These are phyloP conservation scores for Drosophila punjabiensis DNA, from an alignment of 1,140 invertebrate genomes.

Conservation along the genomic window DNA sequence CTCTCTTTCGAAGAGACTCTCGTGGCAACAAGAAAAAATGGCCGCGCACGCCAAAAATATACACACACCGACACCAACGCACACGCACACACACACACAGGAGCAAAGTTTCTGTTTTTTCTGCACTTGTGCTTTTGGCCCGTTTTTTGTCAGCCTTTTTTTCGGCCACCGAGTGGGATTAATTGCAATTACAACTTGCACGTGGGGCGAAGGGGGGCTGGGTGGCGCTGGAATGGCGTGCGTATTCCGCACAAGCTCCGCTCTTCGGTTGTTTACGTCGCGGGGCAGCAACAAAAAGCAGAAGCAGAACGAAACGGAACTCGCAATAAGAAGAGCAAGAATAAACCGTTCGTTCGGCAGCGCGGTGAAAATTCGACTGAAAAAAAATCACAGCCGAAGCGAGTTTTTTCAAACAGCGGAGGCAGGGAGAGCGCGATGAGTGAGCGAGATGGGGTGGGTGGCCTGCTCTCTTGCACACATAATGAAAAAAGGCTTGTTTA, in stretches of 20 bases:
- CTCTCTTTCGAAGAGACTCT: constrained; percentile 61
- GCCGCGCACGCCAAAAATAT: constrained; percentile 82
- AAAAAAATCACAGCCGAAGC: constrained; percentile 71
- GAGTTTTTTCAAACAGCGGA: constrained; percentile 58
- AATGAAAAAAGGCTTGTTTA: constrained; percentile 75
- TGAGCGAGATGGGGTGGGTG: constrained; percentile 38
- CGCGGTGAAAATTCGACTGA: constrained; percentile 66
- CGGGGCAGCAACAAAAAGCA: constrained; percentile 26
- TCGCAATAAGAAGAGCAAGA: constrained; percentile 46
- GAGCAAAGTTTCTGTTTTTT: constrained; percentile 33
- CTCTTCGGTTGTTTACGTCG: constrained; percentile 53
- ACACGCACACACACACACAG: constrained; percentile 23
- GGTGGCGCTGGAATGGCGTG: constrained; percentile 8
- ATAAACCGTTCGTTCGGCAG: constrained; percentile 44
- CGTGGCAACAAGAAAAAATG: constrained; percentile 73
- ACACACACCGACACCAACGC: constrained; percentile 58
- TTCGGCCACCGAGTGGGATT: constrained; percentile 53
- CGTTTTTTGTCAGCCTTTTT: constrained; percentile 50
- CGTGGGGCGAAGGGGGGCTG: constrained; percentile 9
- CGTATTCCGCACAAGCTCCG: constrained; percentile 22
- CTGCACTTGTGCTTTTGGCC: constrained; percentile 69
- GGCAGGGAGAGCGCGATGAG: constrained; percentile 49
- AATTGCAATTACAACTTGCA: constrained; percentile 48
- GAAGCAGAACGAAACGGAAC: constrained; percentile 37
- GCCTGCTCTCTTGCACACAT: constrained; percentile 42